Base-by-base conservation (phyloP, 2,797 vertebrate genomes). In the Squalus acanthias region DNA sequence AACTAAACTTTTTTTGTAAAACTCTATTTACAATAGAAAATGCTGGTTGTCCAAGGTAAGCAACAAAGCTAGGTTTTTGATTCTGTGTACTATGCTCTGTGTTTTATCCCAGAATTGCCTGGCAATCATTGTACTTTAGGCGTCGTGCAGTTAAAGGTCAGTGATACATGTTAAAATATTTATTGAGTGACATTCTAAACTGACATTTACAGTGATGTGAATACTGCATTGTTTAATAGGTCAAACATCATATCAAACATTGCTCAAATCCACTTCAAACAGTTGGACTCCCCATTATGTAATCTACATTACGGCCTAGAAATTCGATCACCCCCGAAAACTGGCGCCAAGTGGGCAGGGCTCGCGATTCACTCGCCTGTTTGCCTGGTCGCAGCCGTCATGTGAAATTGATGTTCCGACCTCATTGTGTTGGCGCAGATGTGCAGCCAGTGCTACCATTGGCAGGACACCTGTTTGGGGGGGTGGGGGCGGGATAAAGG, bases 141-240 rank as follows among this genome's bases (percentile, higher is more conserved):
- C 91, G 69, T 17, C 10, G 3, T 69, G 20, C 33, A 46, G 91
- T 93, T 69, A 67, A 93, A 93, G 63, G 91, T 69, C 65, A 67
- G 39, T 24, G 7, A 69, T 10, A 50, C 82, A 9, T 85, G 22
- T 67, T 39, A 93, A 93, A 93, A 93, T 67, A 93, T 93, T 67
- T 69, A 93, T 93, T 93, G 65, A 69, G 17, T 93, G 63, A 67
- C 63, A 93, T 93, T 93, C 65, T 93, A 46, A 93, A 69, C 20
- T 65, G 60, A 92, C 33, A 65, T 65, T 92, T 63, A 92, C 89
- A 12, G n/a, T 65, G 60, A n/a, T 63, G 60, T 63, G n/a, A 92
- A 67, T 67, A n/a, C 89, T 92, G 60, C 60, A n/a, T 92, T 92
- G 29, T 60, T 92, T 65, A 92, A 65, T 92, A 93, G 91, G 63